These are phyloP conservation scores for Acanthosepion pharaonis DNA, from an alignment of 2,888 invertebrate genomes.

Conservation along the genomic window DNA sequence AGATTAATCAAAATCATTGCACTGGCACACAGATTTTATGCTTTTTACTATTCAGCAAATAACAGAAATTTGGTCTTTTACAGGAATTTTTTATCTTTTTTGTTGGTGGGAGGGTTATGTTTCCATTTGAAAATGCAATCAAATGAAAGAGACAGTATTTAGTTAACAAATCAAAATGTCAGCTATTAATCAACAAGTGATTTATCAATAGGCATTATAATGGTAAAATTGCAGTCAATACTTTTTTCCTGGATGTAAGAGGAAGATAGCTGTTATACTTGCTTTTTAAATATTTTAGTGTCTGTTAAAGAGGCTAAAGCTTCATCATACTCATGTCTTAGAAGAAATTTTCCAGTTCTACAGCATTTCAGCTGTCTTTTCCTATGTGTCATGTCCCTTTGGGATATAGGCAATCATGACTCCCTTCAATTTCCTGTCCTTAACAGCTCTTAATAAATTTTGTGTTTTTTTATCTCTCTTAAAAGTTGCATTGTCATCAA, in stretches of 20 bases:
- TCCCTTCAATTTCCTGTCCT: too few relatives aligned
- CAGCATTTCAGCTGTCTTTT: too few relatives aligned
- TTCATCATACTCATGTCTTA: too few relatives aligned
- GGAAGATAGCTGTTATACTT: neutral
- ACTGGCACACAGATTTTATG: neutral
- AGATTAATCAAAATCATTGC: neutral
- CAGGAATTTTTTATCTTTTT: neutral
- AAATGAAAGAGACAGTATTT: neutral
- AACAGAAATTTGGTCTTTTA: neutral
- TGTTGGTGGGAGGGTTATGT: neutral
- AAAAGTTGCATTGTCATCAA: too few relatives aligned
- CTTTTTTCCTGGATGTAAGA: neutral
- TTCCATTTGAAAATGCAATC: neutral
- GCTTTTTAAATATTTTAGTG: neutral
- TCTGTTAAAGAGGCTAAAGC: neutral
- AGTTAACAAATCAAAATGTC: neutral
- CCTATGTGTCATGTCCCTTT: too few relatives aligned
- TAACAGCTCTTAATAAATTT: too few relatives aligned
- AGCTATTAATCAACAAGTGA: neutral
- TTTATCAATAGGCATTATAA: neutral
- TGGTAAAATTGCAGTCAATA: neutral
- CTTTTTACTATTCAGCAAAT: too few relatives aligned
- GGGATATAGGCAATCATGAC: too few relatives aligned
- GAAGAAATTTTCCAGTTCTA: too few relatives aligned
- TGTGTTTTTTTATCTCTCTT: too few relatives aligned